Evolutionary conservation across 2,797 vertebrate species (phyloP).

Genomic region (Acrossocheilus wenchowensis): DNA sequence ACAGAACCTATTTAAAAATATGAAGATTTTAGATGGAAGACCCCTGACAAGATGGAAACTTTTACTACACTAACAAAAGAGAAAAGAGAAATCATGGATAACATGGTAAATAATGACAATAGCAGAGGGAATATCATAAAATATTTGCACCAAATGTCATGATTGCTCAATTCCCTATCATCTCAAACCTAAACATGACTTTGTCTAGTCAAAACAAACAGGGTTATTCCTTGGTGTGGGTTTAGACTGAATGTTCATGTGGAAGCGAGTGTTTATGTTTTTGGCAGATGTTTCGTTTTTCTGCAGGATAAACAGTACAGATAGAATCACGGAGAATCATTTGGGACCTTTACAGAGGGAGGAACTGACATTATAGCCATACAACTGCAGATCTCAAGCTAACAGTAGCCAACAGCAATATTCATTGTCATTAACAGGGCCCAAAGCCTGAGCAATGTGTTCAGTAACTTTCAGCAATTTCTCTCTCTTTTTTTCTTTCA

Average conservation of each 20-base stretch:
- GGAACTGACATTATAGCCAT: not conserved
- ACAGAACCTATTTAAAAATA: not conserved
- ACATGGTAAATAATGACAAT: slow-evolving; percentile 11
- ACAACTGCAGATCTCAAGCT: not conserved
- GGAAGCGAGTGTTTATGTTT: slow-evolving; percentile 5
- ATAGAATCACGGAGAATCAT: not conserved
- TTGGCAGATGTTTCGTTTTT: slow-evolving; percentile 22
- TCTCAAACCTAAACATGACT: slow-evolving; percentile 43
- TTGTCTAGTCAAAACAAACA: slow-evolving; percentile 37
- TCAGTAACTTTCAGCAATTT: not conserved
- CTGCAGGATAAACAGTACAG: slow-evolving; percentile 22
- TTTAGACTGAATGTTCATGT: not conserved
- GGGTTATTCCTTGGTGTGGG: not conserved
- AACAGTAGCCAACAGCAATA: not conserved
- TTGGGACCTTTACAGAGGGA: slow-evolving; percentile 1
- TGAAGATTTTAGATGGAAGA: not conserved
- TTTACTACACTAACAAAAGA: not conserved
- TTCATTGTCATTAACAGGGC: not conserved
- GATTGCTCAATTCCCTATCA: slow-evolving; percentile 31
- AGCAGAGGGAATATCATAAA: slow-evolving; percentile 20
- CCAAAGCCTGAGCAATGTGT: not conserved
- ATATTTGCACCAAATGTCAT: not conserved
- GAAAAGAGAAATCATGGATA: not conserved
- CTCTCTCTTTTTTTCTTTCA: not conserved
- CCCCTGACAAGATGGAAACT: not conserved